Evolutionary conservation across 2,113 vertebrate genomes (phyloP), one percentile per base, ranked within the genome.

Genomic region (Phoenicopterus ruber): DNA sequence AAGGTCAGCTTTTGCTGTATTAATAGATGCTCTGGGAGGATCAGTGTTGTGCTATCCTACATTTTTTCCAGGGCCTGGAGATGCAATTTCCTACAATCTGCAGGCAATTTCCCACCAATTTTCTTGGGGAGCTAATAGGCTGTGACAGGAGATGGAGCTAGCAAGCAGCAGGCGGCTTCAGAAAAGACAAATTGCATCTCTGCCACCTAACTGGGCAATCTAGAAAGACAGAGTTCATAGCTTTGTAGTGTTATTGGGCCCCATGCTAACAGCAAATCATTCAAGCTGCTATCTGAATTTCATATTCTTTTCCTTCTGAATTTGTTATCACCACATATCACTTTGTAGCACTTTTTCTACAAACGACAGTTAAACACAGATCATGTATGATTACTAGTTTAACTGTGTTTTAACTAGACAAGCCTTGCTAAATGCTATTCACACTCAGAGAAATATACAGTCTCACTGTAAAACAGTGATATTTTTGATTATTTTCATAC

Each of bases 61-160:
- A 97, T 98, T 98, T 98, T 98, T 98, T 98, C 97, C 97, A 96
- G 95, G 96, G 97, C 95, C 97, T 98, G 98, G 97, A 98, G 98
- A 98, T 98, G 98, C 98, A 98, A 98, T 99, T 98, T 98, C 98
- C 98, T 98, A 97, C 98, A 98, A 98, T 98, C 98, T 98, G 98
- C 97, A 98, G 98, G 97, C 98, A 98, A 98, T 98, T 98, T 98
- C 98, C 98, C 97, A 98, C 98, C 98, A 98, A 98, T 98, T 98
- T 98, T 98, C 98, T 98, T 95, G 91, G 98, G 97, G 98, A 98
- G 97, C 97, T 98, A 99, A 98, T 98, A 98, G 98, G 97, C 97
- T 99, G 98, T 98, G 98, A 98, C 98, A 98, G 98, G 98, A 98
- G 98, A 98, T 96, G 96, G 98, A 98, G 97, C 98, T 98, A 97